A percentile compares a stretch with the other conserved stretches of the same genome.
These are phyloP conservation scores for Clitarchus hookeri DNA, from an alignment of 2,888 invertebrate species.

Conservation along the genomic window DNA sequence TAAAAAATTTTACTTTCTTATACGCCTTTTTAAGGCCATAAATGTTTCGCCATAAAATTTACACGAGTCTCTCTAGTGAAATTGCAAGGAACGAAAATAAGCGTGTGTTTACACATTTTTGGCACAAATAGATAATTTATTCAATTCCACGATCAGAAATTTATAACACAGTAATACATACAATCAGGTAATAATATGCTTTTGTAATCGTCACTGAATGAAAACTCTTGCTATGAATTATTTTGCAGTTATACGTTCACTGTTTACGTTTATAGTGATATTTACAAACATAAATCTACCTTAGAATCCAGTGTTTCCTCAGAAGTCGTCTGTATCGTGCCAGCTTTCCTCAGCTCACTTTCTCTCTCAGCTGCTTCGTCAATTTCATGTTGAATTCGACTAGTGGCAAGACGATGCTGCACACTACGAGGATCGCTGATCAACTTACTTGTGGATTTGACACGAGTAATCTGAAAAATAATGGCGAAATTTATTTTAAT, in stretches of 20 bases:
- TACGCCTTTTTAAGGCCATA: too few species aligned
- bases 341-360: conserved; percentile 73
- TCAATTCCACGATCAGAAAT: too few species aligned
- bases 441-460: not conserved
- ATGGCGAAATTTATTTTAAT: not conserved
- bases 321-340: conserved; percentile 61
- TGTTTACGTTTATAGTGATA: not conserved
- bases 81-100: too few species aligned
- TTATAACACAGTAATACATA: too few species aligned
- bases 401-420: conserved; percentile 52
- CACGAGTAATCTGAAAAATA: not conserved
- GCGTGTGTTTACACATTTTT: too few species aligned
- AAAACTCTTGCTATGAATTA: not conserved
- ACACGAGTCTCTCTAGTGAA: too few species aligned
- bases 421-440: conserved; percentile 35
- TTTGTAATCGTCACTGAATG: not conserved
- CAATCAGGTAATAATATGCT: not conserved
- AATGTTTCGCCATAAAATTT: too few species aligned
- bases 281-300: conserved; percentile 45
- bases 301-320: conserved; percentile 59
- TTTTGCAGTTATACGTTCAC: not conserved
- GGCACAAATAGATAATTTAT: too few species aligned
- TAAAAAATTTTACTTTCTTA: too few species aligned
- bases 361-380: conserved; percentile 84
- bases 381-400: conserved; percentile 86